A percentile compares a stretch with the other conserved stretches of the same genome.
Conservation (phyloP, 2,888 invertebrate genomes). For the Aspidapion aeneum region DNA sequence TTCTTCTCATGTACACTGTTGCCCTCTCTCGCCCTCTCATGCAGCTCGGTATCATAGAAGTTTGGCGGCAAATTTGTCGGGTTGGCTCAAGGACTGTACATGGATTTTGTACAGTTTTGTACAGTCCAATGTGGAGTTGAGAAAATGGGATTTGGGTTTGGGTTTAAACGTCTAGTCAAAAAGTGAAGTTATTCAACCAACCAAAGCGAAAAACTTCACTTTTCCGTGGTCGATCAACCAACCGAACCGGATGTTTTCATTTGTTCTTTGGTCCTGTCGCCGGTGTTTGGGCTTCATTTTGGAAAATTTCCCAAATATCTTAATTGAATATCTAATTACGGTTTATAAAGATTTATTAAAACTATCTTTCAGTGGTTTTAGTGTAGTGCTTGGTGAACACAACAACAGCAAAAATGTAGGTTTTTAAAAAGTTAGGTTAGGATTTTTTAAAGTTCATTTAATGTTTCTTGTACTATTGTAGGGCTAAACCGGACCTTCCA, state of each 20-base stretch:
- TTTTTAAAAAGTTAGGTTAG: neutral
- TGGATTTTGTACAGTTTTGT: too few species aligned
- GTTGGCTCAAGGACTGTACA: too few species aligned
- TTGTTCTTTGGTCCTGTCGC: neutral
- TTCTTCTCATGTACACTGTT: too few species aligned
- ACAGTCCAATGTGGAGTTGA: too few species aligned
- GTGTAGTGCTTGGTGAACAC: neutral
- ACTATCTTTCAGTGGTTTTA: neutral
- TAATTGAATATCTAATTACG: neutral
- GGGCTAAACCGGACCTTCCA: constrained; percentile 69
- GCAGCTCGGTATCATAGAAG: too few species aligned
- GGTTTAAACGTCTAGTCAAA: too few species aligned
- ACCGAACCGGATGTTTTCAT: neutral
- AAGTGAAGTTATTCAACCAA: too few species aligned
- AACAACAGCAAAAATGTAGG: neutral
- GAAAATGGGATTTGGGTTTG: too few species aligned
- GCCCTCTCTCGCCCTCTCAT: too few species aligned
- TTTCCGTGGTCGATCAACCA: too few species aligned
- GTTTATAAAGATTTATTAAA: neutral
- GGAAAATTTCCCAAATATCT: neutral
- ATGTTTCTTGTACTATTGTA: constrained; percentile 38
- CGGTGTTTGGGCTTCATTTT: neutral
- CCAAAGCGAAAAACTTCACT: too few species aligned
- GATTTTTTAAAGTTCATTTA: neutral
- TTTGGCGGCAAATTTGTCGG: too few species aligned